These are phyloP conservation scores for Trichonephila clavata DNA, from an alignment of 1,140 invertebrate genomes.

Conservation along the genomic window DNA sequence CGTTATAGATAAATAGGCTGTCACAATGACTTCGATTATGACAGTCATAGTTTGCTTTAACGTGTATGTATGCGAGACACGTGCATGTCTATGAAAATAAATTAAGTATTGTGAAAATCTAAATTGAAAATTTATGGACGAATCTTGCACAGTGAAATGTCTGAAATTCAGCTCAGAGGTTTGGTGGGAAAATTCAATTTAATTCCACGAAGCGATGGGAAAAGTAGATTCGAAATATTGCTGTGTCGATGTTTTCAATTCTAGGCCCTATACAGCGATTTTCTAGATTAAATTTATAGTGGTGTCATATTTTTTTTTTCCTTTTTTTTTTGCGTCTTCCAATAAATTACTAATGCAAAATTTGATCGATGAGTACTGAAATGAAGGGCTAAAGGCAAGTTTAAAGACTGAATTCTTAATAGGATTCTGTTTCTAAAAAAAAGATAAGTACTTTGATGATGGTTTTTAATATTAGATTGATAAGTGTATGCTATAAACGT, in stretches of 20 bases:
- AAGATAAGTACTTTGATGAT: not conserved
- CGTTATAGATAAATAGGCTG: no score
- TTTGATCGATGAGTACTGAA: not conserved
- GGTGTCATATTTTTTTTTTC: not conserved
- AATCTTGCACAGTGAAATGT: not conserved
- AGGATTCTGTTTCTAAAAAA: no score
- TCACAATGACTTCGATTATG: no score
- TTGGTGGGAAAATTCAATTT: constrained; percentile 18
- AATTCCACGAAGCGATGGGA: not conserved
- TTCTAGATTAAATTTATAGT: constrained; percentile 37
- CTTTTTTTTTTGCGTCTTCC: not conserved
- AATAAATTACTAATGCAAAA: constrained; percentile 24
- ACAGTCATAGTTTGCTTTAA: no score
- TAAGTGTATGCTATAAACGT: not conserved
- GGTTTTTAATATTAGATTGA: not conserved
- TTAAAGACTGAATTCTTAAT: not conserved
- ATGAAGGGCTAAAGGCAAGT: not conserved
- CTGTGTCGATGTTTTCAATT: not conserved
- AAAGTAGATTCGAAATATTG: not conserved
- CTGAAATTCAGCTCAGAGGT: not conserved
- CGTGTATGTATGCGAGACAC: not conserved
- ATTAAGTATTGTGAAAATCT: not conserved
- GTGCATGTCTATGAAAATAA: not conserved
- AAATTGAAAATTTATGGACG: constrained; percentile 18
- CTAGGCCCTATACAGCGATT: not conserved